Base-by-base conservation (phyloP, 2,797 vertebrate species). In the Antrozous pallidus region DNA sequence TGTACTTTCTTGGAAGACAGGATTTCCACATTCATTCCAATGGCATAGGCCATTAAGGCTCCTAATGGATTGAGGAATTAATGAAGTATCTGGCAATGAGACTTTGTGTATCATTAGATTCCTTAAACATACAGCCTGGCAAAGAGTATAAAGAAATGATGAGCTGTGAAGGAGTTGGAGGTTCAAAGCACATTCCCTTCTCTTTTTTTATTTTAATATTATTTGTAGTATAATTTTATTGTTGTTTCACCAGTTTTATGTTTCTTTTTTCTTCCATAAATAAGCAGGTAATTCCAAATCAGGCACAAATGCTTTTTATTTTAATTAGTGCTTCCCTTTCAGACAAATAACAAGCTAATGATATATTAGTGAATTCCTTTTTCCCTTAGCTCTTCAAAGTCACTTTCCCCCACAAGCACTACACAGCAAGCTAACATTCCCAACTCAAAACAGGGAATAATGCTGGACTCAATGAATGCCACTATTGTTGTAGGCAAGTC, bases 101-200 rank as follows among this genome's bases (percentile, higher is more conserved):
- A 63, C 89, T 94, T 80, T 96, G 91, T 89, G 70, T 90, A 94
- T 94, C 90, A 95, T 91, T 78, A 93, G 89, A 84, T 89, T 97
- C 80, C 75, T 40, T 89, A 88, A 79, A 42, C 77, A 88, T 31
- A 88, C 36, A 93, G 88, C 82, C n/a, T 89, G 69, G 78, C 95
- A 97, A 89, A 96, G 80, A 79, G 88, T 91, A 90, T 87, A 77
- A 94, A 85, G 92, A 96, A 97, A 96, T 88, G 92, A 95, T 91
- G 94, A 95, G 94, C 92, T 91, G 80, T 93, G 86, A 97, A 96
- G 88, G 58, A 96, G 94, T 1, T 75, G 61, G 77, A 96, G 49
- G 85, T 93, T 91, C 82, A 94, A 91, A 90, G 49, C 54, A 92
- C 22, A 82, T 73, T 45, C 33, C n/a, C 24, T 95, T 89, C 9